phyloP scores from a whole-genome alignment of 2,888 invertebrate species.

The Dexiosoma caninum region DNA sequence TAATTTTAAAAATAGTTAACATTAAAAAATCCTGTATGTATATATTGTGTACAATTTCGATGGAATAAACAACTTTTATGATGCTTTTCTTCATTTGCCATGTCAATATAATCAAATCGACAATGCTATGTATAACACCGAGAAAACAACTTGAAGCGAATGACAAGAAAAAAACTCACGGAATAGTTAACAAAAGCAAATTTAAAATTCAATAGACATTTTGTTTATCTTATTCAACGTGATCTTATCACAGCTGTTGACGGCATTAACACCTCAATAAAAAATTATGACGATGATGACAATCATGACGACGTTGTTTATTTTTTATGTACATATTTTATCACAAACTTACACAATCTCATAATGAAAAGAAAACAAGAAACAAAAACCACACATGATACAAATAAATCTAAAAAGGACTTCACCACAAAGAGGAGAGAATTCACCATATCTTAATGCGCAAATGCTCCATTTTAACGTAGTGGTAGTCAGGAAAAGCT shows the following conservation, averaged over 20 bases:
- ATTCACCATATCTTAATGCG: constrained; percentile 9
- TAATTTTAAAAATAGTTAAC: too few species aligned
- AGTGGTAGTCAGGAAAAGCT: constrained; percentile 36
- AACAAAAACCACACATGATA: not conserved
- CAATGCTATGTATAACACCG: not conserved
- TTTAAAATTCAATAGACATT: constrained; percentile 39
- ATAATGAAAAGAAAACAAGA: not conserved
- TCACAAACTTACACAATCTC: not conserved
- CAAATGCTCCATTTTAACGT: not conserved
- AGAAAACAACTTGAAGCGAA: not conserved
- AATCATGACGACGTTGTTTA: constrained; percentile 2
- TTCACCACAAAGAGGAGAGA: constrained; percentile 13
- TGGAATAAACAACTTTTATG: too few species aligned
- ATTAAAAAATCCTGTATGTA: too few species aligned
- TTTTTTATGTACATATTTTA: constrained; percentile 16
- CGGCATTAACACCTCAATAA: constrained; percentile 55
- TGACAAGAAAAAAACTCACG: not conserved
- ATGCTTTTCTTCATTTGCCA: not conserved
- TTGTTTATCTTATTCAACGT: constrained; percentile 44
- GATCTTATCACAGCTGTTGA: constrained; percentile 57
- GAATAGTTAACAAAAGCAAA: not conserved
- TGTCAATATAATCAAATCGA: not conserved
- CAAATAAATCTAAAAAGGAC: not conserved
- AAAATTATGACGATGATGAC: constrained; percentile 43
- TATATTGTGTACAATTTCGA: too few species aligned